Base-by-base conservation (phyloP, 1,140 invertebrate species). In the Heliconius congener region DNA sequence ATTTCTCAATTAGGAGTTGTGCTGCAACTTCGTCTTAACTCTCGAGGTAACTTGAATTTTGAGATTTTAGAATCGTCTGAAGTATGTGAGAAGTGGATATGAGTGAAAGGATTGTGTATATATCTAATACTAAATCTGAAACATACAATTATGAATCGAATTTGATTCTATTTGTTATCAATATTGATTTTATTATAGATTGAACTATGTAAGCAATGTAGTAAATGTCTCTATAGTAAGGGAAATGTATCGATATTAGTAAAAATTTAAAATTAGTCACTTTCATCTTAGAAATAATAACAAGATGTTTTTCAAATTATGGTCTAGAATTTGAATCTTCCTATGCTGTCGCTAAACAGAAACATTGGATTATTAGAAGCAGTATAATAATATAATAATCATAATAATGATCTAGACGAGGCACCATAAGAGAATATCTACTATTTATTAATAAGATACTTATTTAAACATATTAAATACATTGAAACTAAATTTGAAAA, bases 1-100 rank as follows among this genome's bases (percentile, higher is more conserved):
- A 94, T 94, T 94, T 82, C 82, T 88, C 92, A 92, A 94, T 94
- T 94, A 94, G 85, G 82, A 93, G 89, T 92, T 93, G 91, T 92
- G 89, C 91, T 93, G 90, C 89, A 86, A 86, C 83, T 87, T 83
- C 86, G 85, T 90, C 91, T 92, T 91, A 91, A 81, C 85, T 90
- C 91, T 90, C 19, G n/a, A 72, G 71, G 37, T 72, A 72, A 23
- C 37, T n/a, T 42, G 88, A 86, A 3, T 30, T 30, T 66, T 66
- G 60, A 66, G 60, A 66, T 66, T 66, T 66, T 66, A 66, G 60
- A 60, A n/a, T 11, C 60, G 23, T 66, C 30, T 27, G 9, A 30
- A 66, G 23, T 66, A 13, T 66, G 8, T 30, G 60, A 5, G 23
- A 66, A 13, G 23, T 30, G 23, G 57, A n/a, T 60, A 0, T 23